Percentiles rank a stretch among this genome's conserved stretches.
Conservation (phyloP, 2,797 vertebrate genomes). For the Leptodactylus fallax region DNA sequence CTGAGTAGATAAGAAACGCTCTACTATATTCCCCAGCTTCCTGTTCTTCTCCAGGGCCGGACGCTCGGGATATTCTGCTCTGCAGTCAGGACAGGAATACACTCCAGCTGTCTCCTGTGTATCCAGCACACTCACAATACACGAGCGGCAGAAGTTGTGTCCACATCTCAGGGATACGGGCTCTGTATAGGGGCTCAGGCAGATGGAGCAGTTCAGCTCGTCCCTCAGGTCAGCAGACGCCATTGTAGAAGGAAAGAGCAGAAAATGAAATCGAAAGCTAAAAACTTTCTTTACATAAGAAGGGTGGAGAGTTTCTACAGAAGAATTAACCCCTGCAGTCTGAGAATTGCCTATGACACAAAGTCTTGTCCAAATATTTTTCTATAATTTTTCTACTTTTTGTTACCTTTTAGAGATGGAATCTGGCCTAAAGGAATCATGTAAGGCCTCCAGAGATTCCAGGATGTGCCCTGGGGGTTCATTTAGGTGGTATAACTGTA, state of each 20-base stretch:
- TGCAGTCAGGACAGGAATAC: constrained; percentile 47
- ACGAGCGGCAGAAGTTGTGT: constrained; percentile 79
- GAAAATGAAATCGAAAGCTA: background rate
- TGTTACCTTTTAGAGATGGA: too few species aligned
- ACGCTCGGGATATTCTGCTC: background rate
- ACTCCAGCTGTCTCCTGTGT: background rate
- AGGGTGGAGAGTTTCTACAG: background rate
- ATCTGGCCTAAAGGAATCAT: too few species aligned
- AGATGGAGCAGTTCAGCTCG: constrained; percentile 81
- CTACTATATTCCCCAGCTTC: constrained; percentile 68
- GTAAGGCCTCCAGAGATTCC: too few species aligned
- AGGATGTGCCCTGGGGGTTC: too few species aligned
- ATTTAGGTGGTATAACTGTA: too few species aligned
- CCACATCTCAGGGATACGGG: constrained; percentile 77
- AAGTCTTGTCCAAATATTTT: too few species aligned
- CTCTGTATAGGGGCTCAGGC: constrained; percentile 74
- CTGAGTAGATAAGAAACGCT: constrained; percentile 68
- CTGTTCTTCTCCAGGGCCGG: constrained; percentile 27
- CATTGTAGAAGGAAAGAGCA: background rate
- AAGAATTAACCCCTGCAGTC: background rate
- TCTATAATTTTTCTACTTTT: too few species aligned
- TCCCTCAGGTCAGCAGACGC: constrained; percentile 33
- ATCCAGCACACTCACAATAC: constrained; percentile 69
- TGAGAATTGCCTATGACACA: too few species aligned
- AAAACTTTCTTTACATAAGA: background rate